Percentiles rank a stretch among this genome's conserved stretches.
Conservation (phyloP, 2,797 vertebrate genomes). For the Botia kubotai region DNA sequence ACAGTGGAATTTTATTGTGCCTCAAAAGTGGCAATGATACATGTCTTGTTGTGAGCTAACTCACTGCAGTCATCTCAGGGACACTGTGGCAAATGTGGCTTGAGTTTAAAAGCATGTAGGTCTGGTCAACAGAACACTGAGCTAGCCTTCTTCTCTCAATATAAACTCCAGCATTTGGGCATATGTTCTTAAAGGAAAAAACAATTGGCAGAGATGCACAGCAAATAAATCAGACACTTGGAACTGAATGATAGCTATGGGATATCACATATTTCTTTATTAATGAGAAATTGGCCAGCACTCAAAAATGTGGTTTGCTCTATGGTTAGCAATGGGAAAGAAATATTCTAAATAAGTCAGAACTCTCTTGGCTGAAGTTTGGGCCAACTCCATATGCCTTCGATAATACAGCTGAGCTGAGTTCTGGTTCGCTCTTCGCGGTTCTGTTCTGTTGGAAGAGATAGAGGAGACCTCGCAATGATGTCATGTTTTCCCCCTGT, state of each 20-base stretch:
- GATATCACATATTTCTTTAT: constrained; percentile 81
- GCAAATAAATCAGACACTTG: constrained; percentile 65
- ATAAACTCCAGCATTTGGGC: constrained; percentile 57
- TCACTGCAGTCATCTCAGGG: constrained; percentile 18
- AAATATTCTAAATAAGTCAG: constrained; percentile 83
- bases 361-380: constrained; percentile 78
- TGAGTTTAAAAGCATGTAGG: constrained; percentile 58
- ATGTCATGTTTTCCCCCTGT: constrained; percentile 77
- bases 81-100: constrained; percentile 60
- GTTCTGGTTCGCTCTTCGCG: constrained; percentile 49
- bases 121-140: constrained; percentile 64
- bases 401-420: constrained; percentile 77
- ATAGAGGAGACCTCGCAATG: constrained; percentile 65
- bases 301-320: constrained; percentile 72
- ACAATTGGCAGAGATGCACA: constrained; percentile 59
- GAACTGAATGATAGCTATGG: constrained; percentile 71
- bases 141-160: constrained; percentile 44
- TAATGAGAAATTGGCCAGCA: constrained; percentile 85
- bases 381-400: constrained; percentile 83
- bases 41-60: constrained; percentile 23
- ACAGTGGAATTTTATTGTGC: not conserved
- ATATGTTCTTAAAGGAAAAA: constrained; percentile 43
- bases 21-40: not conserved
- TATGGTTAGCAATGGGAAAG: constrained; percentile 59
- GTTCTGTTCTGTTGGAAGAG: constrained; percentile 57